Base-by-base conservation (phyloP, 2,888 invertebrate species). In the Coelogynopora nodosa region DNA sequence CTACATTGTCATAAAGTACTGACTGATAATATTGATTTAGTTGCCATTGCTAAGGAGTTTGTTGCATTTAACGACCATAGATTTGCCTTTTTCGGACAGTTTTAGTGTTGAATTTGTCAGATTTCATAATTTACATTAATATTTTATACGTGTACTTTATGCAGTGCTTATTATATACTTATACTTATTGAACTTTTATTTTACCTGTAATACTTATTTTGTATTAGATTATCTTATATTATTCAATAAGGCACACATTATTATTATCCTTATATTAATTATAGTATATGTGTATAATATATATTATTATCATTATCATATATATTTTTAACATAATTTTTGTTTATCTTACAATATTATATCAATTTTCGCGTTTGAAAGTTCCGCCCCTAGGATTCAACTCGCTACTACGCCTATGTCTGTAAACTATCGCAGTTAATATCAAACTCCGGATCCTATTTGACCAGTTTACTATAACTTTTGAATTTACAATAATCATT, bases 41-140 rank as follows among this genome's bases (percentile, higher is more conserved):
- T 74, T 74, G 74, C 74, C 23, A 74, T 74, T 74, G 74, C 27
- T 13, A 74, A 74, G 5, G 74, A 74, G 27, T 74, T 26, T 5
- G 74, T 74, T 74, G 5, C 74, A 13, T 74, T 74, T 10, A 74
- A 74, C 74, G 27, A 74, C 27, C 27, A 74, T 74, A 74, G 74
- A 74, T 74, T 74, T 74, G 74, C 74, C 74, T 74, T 74, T 74
- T 74, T 74, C 74, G 18, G 74, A 74, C 18, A 74, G 74, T 74
- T 23, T 74, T 74, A 74, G 74, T 74, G 74, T 74, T 5, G 74
- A 74, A 74, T 74, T 74, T 13, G 5, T 74, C 74, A 74, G 74
- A 74, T 74, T 74, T 74, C 2, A 74, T 74, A 74, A 74, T 74
- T 74, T 74, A 74, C 27, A 74, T 13, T 74, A 2, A 74, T 26